Base-by-base conservation (phyloP, 2,888 invertebrate genomes). In the Athripsodes cinereus region DNA sequence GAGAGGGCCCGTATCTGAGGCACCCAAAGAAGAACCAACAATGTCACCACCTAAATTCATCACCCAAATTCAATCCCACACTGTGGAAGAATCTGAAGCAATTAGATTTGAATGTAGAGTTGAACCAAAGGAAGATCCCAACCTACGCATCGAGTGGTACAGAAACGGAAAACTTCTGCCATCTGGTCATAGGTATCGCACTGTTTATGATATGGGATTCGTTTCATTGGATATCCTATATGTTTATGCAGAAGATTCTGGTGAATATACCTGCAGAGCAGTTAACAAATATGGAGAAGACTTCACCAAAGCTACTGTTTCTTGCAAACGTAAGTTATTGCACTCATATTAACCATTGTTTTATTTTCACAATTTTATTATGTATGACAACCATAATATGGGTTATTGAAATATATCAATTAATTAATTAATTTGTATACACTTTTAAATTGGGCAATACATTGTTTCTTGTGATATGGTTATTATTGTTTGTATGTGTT, bases 41-140 rank as follows among this genome's bases (percentile, higher is more conserved):
- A 83, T 86, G 11, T 84, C 80, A 64, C 91, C 94, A 61, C 95
- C 95, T 2, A 88, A 85, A 70, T 95, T 95, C 70, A 85, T 91
- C 50, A 92, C 92, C 1, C 90, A 92, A 71, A 92, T 95, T 66
- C 82, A 88, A 69, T 91, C 92, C 2, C 83, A 87, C 22, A 90
- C 90, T 2, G 84, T 92, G 1, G 92, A 91, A 68, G 95, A 99
- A 78, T 90, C 93, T 22, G 96, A 98, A 73, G 85, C 91, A 0
- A 87, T 95, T 1, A 88, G 94, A 62, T 97, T 99, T 68, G 96
- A 98, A 74, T 96, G 96, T 69, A 87, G 91, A 63, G 91, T 99
- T 19, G 93, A 96, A 70, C 97, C 97, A 0, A 92, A 93, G 72
- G 90, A 90, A 68, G 97, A 97, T 80, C 90, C 96, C 0, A 92